Base-by-base conservation (phyloP, 2,888 invertebrate genomes). In the Lasioglossum morio region DNA sequence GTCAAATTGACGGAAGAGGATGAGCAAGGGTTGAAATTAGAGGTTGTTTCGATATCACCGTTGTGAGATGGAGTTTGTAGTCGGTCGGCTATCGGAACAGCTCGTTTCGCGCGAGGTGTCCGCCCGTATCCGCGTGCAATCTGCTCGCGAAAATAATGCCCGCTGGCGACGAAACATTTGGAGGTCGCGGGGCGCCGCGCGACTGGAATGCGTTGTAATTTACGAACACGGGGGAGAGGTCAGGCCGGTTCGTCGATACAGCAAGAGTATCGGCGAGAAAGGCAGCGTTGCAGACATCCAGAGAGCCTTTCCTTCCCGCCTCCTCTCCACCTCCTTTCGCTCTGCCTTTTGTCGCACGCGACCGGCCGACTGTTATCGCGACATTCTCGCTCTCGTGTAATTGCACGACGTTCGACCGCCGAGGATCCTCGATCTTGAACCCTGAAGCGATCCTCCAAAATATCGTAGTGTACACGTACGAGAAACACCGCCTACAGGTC, bases 81-180 rank as follows among this genome's bases (percentile, higher is more conserved):
- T 53, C 53, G 23, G 23, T 5, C 53, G 53, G 23, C 23, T 53
- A 53, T 53, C 23, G 53, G 53, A 53, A 53, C 23, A 53, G 23
- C 53, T 53, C 23, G 53, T 53, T 53, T 23, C 53, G 53, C 53
- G 23, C 53, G 53, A 8, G 53, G 53, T 53, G 72, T 57, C 74
- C 72, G 77, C 70, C 74, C 84, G 87, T 87, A 84, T 69, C 69
- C 19, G 43, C 19, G 19, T 19, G 72, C 79, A 73, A 85, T 87
- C 85, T 82, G 70, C 60, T 53, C 73, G 74, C 84, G 70, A 84
- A 87, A 87, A 85, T 88, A 88, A 89, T 85, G 81, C 75, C 82
- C 80, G 66, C 75, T 46, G 74, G 85, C 83, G 84, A 87, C 82
- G 88, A 85, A 86, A 84, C 89, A 86, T 89, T 89, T 85, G 86